Evolutionary conservation across 2,888 invertebrate genomes (phyloP).

Genomic region (Masnerella sp.): DNA sequence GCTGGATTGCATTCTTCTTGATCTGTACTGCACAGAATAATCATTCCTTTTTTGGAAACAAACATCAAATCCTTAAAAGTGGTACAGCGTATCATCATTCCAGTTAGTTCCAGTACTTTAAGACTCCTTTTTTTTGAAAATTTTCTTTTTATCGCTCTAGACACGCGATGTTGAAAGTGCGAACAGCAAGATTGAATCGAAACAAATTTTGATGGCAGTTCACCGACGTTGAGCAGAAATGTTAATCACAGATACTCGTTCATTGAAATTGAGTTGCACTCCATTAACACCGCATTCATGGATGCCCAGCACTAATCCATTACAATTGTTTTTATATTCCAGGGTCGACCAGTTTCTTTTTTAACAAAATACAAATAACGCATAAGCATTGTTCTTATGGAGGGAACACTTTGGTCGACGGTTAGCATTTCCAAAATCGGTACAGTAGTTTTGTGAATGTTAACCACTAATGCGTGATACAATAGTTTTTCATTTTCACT

Average conservation of each 20-base stretch:
- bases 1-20: neutral
- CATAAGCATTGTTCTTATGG: slow-evolving; percentile 3
- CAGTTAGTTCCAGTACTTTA: slow-evolving; percentile 4
- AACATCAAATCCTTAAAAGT: neutral
- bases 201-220: slow-evolving; percentile 19
- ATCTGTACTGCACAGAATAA: neutral
- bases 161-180: slow-evolving; percentile 26
- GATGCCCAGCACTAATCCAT: slow-evolving; percentile 38
- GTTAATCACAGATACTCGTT: slow-evolving; percentile 9
- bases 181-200: slow-evolving; percentile 16
- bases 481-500: neutral
- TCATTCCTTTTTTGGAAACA: slow-evolving; percentile 3
- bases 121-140: slow-evolving; percentile 3
- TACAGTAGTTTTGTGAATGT: slow-evolving; percentile 3
- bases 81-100: slow-evolving; percentile 1
- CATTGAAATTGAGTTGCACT: neutral
- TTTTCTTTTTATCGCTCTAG: neutral
- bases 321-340: slow-evolving; percentile 11
- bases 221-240: too few relatives aligned
- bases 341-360: neutral
- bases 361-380: slow-evolving; percentile 7
- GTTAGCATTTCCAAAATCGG: slow-evolving; percentile 26
- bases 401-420: neutral
- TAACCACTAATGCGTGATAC: slow-evolving; percentile 21
- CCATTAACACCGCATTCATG: slow-evolving; percentile 6